Conservation (phyloP, 2,888 invertebrate species). For the Microplitis manilae region DNA sequence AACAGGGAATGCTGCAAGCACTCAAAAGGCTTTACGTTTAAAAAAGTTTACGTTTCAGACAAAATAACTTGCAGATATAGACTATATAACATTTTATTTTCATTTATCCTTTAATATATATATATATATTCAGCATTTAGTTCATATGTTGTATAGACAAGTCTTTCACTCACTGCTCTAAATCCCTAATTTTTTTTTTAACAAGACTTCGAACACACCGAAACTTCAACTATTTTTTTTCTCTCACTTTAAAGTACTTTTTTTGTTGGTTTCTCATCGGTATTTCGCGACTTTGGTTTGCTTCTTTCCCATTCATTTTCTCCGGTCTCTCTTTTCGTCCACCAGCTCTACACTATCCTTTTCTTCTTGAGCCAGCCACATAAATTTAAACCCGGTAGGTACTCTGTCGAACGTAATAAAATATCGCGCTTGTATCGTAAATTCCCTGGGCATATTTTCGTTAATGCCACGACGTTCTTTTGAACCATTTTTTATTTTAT, state of each 20-base stretch:
- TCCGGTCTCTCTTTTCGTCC: conserved; percentile 36
- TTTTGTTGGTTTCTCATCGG: conserved; percentile 41
- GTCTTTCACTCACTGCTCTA: conserved; percentile 41
- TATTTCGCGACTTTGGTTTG: conserved; percentile 17
- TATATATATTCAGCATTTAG: conserved; percentile 39
- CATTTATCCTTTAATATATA: conserved; percentile 40
- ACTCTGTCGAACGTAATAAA: conserved; percentile 66
- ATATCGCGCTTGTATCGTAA: conserved; percentile 65
- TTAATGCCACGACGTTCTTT: conserved; percentile 56
- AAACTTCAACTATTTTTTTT: conserved; percentile 10
- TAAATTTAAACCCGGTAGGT: conserved; percentile 63
- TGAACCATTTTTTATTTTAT: conserved; percentile 43
- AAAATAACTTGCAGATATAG: conserved; percentile 50
- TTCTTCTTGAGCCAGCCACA: conserved; percentile 56
- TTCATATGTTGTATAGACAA: conserved; percentile 28
- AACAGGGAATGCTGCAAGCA: conserved; percentile 43
- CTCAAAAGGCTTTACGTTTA: conserved; percentile 43
- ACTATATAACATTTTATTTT: conserved; percentile 41
- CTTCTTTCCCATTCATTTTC: conserved; percentile 36
- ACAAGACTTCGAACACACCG: conserved; percentile 48
- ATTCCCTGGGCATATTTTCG: conserved; percentile 62
- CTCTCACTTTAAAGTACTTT: conserved; percentile 23
- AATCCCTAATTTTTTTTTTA: conserved; percentile 59
- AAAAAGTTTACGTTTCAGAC: conserved; percentile 58
- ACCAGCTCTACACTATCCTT: conserved; percentile 53